Conservation (phyloP, 2,797 vertebrate genomes). For the Centroberyx gerrardi region DNA sequence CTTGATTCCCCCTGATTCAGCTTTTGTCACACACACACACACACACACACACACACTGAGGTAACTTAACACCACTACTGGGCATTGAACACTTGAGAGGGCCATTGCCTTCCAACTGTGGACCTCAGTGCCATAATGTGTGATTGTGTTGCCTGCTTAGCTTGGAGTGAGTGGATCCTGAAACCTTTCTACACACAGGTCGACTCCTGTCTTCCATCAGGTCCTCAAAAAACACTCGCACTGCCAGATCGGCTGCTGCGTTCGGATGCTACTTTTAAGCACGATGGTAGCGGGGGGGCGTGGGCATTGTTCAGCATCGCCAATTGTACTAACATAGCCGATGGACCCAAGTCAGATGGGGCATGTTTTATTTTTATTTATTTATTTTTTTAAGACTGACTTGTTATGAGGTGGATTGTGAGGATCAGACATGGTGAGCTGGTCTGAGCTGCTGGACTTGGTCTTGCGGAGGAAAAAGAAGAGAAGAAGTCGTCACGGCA, state of each 20-base stretch:
- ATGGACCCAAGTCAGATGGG: too few relatives aligned
- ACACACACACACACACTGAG: conserved; percentile 4
- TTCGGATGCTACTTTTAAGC: too few relatives aligned
- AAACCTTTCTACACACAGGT: conserved; percentile 3
- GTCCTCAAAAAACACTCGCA: background rate
- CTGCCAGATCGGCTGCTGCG: too few relatives aligned
- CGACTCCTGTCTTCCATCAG: background rate
- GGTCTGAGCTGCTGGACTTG: conserved; percentile 79
- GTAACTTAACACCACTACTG: conserved; percentile 17
- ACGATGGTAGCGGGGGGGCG: too few relatives aligned
- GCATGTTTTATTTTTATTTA: too few relatives aligned
- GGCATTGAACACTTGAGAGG: conserved; percentile 24
- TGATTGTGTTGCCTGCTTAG: conserved; percentile 24
- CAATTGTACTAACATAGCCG: too few relatives aligned
- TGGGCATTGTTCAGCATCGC: too few relatives aligned
- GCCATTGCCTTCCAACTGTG: background rate
- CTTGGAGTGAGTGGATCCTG: background rate
- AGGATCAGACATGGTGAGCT: conserved; percentile 73
- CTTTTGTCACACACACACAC: background rate
- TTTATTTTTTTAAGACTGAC: too few relatives aligned
- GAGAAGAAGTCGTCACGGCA: conserved; percentile 71
- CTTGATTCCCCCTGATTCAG: conserved; percentile 7
- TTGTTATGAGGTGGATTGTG: background rate
- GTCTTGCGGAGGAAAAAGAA: conserved; percentile 72
- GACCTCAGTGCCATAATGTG: conserved; percentile 2